Base-by-base conservation (phyloP, 2,797 vertebrate genomes). In the Dendrocincla tyrannina region DNA sequence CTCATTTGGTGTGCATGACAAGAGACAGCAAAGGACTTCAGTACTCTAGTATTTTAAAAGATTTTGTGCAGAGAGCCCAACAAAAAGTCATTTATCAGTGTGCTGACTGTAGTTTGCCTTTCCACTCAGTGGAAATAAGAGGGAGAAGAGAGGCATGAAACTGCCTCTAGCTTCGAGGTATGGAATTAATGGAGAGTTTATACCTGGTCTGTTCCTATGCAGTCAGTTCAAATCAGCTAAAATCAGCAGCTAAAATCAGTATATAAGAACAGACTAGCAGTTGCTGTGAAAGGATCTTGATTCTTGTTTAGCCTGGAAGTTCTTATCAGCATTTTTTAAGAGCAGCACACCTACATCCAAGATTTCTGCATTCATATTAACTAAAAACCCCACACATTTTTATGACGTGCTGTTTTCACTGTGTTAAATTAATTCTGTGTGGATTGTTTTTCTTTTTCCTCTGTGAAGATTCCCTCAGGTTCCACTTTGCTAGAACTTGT, bases 321-420 rank as follows among this genome's bases (percentile, higher is more conserved):
- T 59, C 17, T 59, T 23, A 32, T 5, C 41, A 60, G 13, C 4
- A 2, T 17, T 1, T 56, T 92, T 78, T 75, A 63, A 44, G 62
- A 70, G 33, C 1, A 75, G 13, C 11, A 2, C 7, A 20, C 30
- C 9, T 15, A 84, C 67, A 27, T 5, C 7, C 23, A 63, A 42
- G 13, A 56, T 0, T 52, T 47, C 8, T 66, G 37, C 5, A 27
- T 42, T 83, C 13, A 11, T 69, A 44, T 47, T 53, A 83, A 20
- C 3, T 66, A 1, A 56, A 47, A 63, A 64, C 13, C 23, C 2
- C 9, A 17, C 22, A 28, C 6, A 7, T 42, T 52, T 90, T 44
- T 18, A 24, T 12, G 4, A 58, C 28, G 2, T 37, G 4, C 0
- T 1, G 7, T 62, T 82, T 58, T 37, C 9, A 28, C 12, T 52